Percentiles rank a stretch among this genome's conserved stretches.
Evolutionary conservation across 2,888 invertebrate species (phyloP).

Genomic region (Pocota personata): DNA sequence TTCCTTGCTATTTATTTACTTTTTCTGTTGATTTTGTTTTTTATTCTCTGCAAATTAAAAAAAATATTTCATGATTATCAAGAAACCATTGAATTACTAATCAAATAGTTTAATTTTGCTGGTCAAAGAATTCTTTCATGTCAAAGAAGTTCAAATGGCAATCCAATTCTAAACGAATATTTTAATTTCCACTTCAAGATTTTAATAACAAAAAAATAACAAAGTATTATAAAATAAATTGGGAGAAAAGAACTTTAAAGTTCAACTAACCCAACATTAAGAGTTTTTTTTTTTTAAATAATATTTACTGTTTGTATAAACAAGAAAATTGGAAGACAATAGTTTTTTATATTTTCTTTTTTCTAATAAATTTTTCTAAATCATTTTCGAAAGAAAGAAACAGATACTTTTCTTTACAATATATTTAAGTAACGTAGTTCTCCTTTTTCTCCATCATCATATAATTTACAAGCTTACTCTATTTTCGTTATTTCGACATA

Average conservation of each 20-base stretch:
- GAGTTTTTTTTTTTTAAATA: neutral
- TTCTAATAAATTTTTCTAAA: conserved; percentile 24
- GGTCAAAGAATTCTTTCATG: no score
- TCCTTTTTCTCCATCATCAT: conserved; percentile 7
- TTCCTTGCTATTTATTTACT: no score
- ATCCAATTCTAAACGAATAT: no score
- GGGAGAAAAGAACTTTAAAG: neutral
- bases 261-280: neutral
- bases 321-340: conserved; percentile 72
- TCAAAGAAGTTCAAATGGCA: no score
- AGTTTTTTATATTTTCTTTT: conserved; percentile 52
- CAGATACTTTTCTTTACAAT: conserved; percentile 38
- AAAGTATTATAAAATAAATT: no score
- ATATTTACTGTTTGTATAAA: conserved; percentile 32
- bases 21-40: no score
- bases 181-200: no score
- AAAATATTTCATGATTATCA: no score
- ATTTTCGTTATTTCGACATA: conserved; percentile 66
- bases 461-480: conserved; percentile 68
- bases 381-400: conserved; percentile 48
- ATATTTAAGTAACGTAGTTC: conserved; percentile 50
- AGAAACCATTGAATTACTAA: no score
- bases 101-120: no score
- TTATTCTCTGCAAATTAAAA: no score
- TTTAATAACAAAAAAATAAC: no score